Percentiles rank a stretch among this genome's conserved stretches.
Conservation (phyloP, 2,113 vertebrate genomes). For the Synchiropus splendidus region DNA sequence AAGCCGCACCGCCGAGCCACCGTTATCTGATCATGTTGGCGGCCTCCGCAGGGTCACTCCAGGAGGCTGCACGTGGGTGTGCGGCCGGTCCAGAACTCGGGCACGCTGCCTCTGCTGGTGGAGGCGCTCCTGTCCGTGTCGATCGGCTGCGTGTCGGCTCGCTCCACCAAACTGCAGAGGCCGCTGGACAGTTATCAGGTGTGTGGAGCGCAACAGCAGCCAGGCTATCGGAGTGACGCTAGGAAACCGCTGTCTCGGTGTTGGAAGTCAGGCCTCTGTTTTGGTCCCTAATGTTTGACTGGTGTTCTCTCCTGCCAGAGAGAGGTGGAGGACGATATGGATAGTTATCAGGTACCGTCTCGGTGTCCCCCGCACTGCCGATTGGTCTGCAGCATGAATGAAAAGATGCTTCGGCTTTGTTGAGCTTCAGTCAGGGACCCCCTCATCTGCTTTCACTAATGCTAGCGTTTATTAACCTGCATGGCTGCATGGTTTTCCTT, state of each 20-base stretch:
- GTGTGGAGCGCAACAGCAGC: constrained; percentile 16
- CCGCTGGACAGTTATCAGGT: constrained; percentile 98
- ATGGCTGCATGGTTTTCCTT: too few species aligned
- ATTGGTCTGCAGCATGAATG: constrained; percentile 73
- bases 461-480: too few species aligned
- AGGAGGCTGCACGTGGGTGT: constrained; percentile 87
- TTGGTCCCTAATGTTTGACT: constrained; percentile 77
- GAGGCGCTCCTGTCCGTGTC: constrained; percentile 87
- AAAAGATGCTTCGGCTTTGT: constrained; percentile 70
- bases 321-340: constrained; percentile 92
- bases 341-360: constrained; percentile 98
- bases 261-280: constrained; percentile 7
- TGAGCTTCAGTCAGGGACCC: too few species aligned
- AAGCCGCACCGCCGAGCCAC: too few species aligned
- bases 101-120: constrained; percentile 88
- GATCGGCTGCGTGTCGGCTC: constrained; percentile 84
- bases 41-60: constrained; percentile 82
- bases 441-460: too few species aligned
- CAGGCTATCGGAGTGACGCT: background rate
- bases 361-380: constrained; percentile 59
- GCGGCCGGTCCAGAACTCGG: constrained; percentile 86
- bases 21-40: too few species aligned
- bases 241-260: background rate
- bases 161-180: constrained; percentile 87
- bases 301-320: constrained; percentile 89